phyloP scores from a whole-genome alignment of 2,888 invertebrate genomes.

The Troides helena region DNA sequence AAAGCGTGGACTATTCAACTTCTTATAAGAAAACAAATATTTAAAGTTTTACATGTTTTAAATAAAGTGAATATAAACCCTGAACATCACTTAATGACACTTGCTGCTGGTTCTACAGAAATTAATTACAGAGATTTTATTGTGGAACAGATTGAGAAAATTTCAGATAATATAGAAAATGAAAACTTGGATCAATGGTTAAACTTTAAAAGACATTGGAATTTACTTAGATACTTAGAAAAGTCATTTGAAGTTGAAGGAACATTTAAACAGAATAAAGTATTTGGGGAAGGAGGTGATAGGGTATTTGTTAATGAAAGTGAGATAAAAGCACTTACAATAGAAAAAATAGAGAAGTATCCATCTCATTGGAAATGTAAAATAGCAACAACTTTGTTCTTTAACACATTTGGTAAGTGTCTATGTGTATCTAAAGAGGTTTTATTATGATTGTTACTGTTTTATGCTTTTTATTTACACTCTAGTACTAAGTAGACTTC shows the following conservation, averaged over 20 bases:
- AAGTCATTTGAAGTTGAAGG: slow-evolving; percentile 75
- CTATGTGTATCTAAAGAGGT: neutral
- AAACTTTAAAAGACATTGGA: slow-evolving; percentile 68
- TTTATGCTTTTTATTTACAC: too few species aligned
- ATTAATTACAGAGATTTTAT: slow-evolving; percentile 83
- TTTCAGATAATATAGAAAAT: slow-evolving; percentile 59
- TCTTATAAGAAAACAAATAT: slow-evolving; percentile 82
- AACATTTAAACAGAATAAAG: slow-evolving; percentile 74
- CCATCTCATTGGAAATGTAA: slow-evolving; percentile 76
- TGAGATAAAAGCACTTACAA: slow-evolving; percentile 74
- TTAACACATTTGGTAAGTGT: slow-evolving; percentile 78
- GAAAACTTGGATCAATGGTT: slow-evolving; percentile 59
- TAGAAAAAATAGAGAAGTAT: slow-evolving; percentile 69
- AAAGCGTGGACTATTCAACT: slow-evolving; percentile 83
- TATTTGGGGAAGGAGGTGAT: slow-evolving; percentile 64
- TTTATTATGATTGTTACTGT: too few species aligned
- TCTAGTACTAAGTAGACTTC: too few species aligned
- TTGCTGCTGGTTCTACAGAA: slow-evolving; percentile 81
- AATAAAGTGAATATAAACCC: slow-evolving; percentile 82
- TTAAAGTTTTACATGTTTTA: slow-evolving; percentile 83
- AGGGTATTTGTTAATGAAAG: slow-evolving; percentile 71
- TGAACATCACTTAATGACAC: slow-evolving; percentile 75
- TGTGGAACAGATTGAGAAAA: slow-evolving; percentile 82
- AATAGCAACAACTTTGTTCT: slow-evolving; percentile 79
- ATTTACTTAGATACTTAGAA: slow-evolving; percentile 65